These are phyloP conservation scores for Onychostruthus taczanowskii DNA, from an alignment of 2,113 vertebrate species.

Conservation along the genomic window DNA sequence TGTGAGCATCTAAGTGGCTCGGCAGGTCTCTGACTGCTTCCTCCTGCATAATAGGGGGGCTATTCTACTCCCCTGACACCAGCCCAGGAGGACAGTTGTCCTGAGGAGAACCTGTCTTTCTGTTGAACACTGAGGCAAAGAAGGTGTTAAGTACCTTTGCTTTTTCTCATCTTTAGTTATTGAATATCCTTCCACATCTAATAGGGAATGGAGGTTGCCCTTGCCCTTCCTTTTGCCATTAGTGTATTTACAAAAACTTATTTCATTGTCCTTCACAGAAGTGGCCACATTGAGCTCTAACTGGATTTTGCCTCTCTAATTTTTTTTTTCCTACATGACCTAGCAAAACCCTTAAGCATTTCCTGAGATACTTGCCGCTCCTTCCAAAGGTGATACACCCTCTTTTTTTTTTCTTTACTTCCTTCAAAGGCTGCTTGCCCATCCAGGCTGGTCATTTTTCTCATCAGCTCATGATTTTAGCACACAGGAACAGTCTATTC, in stretches of 20 bases:
- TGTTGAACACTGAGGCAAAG: not conserved
- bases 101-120: not conserved
- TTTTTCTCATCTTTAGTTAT: not conserved
- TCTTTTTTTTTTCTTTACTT: not conserved
- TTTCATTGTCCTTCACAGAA: not conserved
- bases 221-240: not conserved
- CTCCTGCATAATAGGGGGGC: not conserved
- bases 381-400: not conserved
- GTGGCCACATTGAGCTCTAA: not conserved
- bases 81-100: not conserved
- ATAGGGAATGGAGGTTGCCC: not conserved
- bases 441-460: not conserved
- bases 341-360: not conserved
- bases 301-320: not conserved
- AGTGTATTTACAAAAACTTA: not conserved
- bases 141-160: not conserved
- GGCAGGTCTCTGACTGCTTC: not conserved
- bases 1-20: not conserved
- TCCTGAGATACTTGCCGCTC: not conserved
- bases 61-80: not conserved
- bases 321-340: not conserved
- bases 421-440: not conserved
- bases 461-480: rapidly evolving
- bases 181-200: not conserved
- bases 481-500: not conserved